A percentile compares a stretch with the other conserved stretches of the same genome.
Conservation (phyloP, 2,797 vertebrate genomes). For the Passerculus sandwichensis region DNA sequence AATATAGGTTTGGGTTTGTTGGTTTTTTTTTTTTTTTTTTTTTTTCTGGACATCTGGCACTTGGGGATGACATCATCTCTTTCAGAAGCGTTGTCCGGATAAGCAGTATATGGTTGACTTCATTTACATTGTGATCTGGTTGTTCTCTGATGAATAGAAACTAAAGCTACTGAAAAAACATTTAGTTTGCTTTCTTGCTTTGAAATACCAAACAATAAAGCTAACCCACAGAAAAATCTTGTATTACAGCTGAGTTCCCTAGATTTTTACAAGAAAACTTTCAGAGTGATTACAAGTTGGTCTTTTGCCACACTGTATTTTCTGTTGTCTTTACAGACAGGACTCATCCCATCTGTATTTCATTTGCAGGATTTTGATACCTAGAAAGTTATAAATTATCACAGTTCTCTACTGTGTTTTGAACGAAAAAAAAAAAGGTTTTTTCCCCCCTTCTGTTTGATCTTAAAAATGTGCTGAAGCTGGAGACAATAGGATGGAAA, state of each 20-base stretch:
- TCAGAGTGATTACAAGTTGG: background rate
- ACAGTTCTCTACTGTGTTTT: background rate
- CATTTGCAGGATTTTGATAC: background rate
- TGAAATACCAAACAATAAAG: slow-evolving; percentile 10
- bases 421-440: fast-evolving
- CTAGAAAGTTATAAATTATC: background rate
- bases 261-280: background rate
- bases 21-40: background rate
- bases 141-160: slow-evolving; percentile 23
- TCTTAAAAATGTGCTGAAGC: background rate
- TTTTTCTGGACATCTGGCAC: background rate
- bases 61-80: background rate
- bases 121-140: background rate
- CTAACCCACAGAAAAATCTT: background rate
- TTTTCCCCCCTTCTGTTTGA: background rate
- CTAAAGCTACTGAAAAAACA: slow-evolving; percentile 27
- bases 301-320: background rate
- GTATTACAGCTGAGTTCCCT: background rate
- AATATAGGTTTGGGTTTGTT: background rate
- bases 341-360: background rate
- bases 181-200: slow-evolving; percentile 33
- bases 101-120: background rate
- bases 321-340: background rate
- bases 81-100: background rate
- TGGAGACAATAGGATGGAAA: background rate